Percentiles rank a stretch among this genome's conserved stretches.
phyloP scores from a whole-genome alignment of 2,888 invertebrate species.

The Dynastes hyllus region DNA sequence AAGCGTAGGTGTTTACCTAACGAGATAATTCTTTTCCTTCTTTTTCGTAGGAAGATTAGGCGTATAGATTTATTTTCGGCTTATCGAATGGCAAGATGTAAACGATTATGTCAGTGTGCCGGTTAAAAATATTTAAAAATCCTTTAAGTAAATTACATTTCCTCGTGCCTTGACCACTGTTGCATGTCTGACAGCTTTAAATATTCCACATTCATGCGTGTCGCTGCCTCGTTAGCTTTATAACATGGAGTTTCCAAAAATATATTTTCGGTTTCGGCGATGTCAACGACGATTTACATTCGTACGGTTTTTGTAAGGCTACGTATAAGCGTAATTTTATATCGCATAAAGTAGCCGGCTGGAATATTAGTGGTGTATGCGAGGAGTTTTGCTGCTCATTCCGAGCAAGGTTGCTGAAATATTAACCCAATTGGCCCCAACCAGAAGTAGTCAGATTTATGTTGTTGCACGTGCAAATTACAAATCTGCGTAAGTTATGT shows the following conservation, averaged over 20 bases:
- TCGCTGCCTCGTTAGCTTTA: slow-evolving; percentile 50
- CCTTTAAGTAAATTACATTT: slow-evolving; percentile 47
- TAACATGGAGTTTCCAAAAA: slow-evolving; percentile 40
- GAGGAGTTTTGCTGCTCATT: background rate
- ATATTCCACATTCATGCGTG: slow-evolving; percentile 52
- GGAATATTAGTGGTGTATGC: background rate
- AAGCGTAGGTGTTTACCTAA: background rate
- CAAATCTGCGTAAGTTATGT: too few species aligned
- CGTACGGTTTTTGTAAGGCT: slow-evolving; percentile 34
- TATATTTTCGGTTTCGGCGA: slow-evolving; percentile 49
- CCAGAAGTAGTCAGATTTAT: background rate
- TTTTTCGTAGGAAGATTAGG: slow-evolving; percentile 8
- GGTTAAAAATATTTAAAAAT: slow-evolving; percentile 41
- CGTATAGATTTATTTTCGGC: slow-evolving; percentile 25
- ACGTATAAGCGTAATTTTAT: slow-evolving; percentile 41
- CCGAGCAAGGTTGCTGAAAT: background rate
- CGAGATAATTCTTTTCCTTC: background rate
- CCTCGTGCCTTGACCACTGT: slow-evolving; percentile 50
- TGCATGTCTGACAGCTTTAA: slow-evolving; percentile 50
- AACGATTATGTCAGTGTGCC: slow-evolving; percentile 42
- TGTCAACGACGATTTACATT: slow-evolving; percentile 51
- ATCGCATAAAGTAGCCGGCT: slow-evolving; percentile 22
- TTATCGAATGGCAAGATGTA: slow-evolving; percentile 26
- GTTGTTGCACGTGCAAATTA: too few species aligned
- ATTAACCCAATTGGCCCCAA: background rate